Conservation (phyloP, 1,140 invertebrate genomes). For the Oryzaephilus surinamensis region DNA sequence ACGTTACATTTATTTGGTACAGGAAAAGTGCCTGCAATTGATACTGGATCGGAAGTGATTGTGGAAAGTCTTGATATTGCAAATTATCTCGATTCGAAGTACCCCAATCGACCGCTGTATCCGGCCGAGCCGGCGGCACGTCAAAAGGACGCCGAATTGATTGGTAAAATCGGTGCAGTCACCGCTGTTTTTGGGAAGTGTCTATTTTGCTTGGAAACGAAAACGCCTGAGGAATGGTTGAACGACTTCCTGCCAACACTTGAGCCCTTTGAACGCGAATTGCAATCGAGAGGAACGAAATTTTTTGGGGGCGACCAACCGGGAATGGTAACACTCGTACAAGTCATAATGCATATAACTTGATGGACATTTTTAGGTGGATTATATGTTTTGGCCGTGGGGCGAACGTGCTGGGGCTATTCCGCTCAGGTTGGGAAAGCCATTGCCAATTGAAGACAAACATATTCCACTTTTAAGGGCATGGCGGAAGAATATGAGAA, state of each 20-base stretch:
- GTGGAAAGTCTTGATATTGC: constrained; percentile 73
- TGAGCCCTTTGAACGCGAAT: constrained; percentile 55
- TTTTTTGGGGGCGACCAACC: constrained; percentile 60
- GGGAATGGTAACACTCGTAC: constrained; percentile 48
- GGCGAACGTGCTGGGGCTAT: constrained; percentile 55
- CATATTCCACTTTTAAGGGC: constrained; percentile 27
- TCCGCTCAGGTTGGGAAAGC: constrained; percentile 42
- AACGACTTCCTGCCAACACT: constrained; percentile 39
- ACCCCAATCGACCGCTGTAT: constrained; percentile 56
- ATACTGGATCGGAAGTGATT: constrained; percentile 51
- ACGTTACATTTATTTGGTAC: no score
- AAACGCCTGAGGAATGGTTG: constrained; percentile 22
- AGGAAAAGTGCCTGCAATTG: constrained; percentile 70
- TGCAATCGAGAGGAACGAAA: constrained; percentile 46
- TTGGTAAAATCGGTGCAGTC: constrained; percentile 50
- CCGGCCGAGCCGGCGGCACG: constrained; percentile 60
- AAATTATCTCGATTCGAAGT: constrained; percentile 77
- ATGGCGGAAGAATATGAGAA: constrained; percentile 60
- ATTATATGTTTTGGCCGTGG: constrained; percentile 88
- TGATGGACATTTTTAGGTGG: constrained; percentile 35
- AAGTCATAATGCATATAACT: no score
- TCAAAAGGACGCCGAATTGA: constrained; percentile 65
- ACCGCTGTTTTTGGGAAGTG: constrained; percentile 23
- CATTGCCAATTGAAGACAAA: constrained; percentile 39
- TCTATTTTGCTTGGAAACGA: constrained; percentile 18